Base-by-base conservation (phyloP, 2,797 vertebrate genomes). In the Typhlichthys subterraneus region DNA sequence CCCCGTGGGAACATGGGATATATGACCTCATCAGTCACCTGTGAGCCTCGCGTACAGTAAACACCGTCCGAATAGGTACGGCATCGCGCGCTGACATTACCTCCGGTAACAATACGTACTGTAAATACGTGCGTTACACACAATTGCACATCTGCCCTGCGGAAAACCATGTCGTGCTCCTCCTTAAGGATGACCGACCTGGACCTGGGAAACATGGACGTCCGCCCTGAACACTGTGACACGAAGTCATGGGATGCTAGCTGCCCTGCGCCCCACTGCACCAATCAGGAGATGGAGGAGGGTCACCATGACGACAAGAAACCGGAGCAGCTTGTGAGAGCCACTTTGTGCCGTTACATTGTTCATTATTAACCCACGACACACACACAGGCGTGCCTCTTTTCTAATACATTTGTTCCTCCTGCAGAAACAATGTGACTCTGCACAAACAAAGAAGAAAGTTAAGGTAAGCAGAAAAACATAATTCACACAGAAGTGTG, bases 1-100 rank as follows among this genome's bases (percentile, higher is more conserved):
- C 73, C 86, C 81, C 77, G 87, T 91, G 91, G 92, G 95, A 95
- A 93, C 94, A 96, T 96, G 96, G 95, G 92, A 96, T 93, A 91
- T 93, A 93, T 80, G 70, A 91, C 87, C 87, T 86, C 88, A 76
- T 90, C 93, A 85, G 90, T 94, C 91, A 92, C 87, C 92, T 89
- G 87, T 82, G 91, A 93, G 92, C 90, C 82, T 82, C 71, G 77
- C 72, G 5, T n/a, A 65, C 73, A 82, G 70, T 86, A 84, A 89
- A 87, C 84, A 76, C 73, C 73, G 9, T 65, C 63, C 70, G 77
- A 46, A 81, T 60, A 88, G 85, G 87, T 87, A 68, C 46, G 60
- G 54, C 45, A 29, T 29, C 23, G 49, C 45, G 19, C 59, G 73
- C 47, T 68, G 8, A 57, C 15, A 33, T 38, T 38, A 38, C 33